Percentiles rank a stretch among this genome's conserved stretches.
Evolutionary conservation across 2,113 vertebrate genomes (phyloP).

Genomic region (Notarius quadriscutis): DNA sequence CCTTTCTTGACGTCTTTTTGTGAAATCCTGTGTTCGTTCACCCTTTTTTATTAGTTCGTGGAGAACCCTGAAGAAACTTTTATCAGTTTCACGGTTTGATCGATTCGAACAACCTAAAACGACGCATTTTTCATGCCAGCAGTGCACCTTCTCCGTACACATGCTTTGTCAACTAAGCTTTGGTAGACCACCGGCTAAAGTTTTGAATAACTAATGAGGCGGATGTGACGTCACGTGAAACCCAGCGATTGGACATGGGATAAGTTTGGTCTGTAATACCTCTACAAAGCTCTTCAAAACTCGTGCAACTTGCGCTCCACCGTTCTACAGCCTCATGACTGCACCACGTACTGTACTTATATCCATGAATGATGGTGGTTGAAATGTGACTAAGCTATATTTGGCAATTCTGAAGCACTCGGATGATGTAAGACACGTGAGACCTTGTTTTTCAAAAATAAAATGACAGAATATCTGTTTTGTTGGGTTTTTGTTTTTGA

Average conservation of each 20-base stretch:
- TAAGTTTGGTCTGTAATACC: conserved; percentile 9
- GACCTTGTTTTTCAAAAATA: neutral
- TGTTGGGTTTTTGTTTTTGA: neutral
- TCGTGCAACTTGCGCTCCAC: conserved; percentile 19
- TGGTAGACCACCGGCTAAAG: too few relatives aligned
- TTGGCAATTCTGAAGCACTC: neutral
- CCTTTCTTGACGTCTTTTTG: too few relatives aligned
- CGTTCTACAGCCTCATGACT: conserved; percentile 11
- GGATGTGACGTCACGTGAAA: too few relatives aligned
- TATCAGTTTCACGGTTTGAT: too few relatives aligned
- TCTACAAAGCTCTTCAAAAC: neutral
- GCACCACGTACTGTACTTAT: neutral
- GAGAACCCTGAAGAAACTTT: too few relatives aligned
- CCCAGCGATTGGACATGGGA: neutral
- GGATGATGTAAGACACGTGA: neutral
- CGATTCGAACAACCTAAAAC: too few relatives aligned
- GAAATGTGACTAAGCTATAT: neutral
- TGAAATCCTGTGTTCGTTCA: too few relatives aligned
- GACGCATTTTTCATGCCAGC: too few relatives aligned
- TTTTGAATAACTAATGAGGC: too few relatives aligned
- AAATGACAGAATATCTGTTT: neutral
- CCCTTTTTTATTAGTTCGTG: too few relatives aligned
- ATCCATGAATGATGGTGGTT: neutral
- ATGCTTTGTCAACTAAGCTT: too few relatives aligned
- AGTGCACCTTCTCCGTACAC: too few relatives aligned